phyloP scores from a whole-genome alignment of 2,888 invertebrate genomes.

The Prosapia bicincta region DNA sequence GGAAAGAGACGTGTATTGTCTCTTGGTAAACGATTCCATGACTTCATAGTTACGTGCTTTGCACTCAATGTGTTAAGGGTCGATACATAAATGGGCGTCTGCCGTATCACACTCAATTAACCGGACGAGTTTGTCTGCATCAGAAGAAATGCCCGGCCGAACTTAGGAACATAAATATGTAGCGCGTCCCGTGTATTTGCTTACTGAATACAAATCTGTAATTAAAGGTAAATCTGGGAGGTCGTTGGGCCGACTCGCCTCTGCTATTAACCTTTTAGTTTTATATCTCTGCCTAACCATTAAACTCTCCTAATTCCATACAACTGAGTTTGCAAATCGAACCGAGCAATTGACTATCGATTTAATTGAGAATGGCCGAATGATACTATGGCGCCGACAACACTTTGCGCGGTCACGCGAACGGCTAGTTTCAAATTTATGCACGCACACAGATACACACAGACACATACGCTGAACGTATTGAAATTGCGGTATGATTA shows the following conservation, averaged over 20 bases:
- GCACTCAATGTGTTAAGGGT: too few species aligned
- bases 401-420: constrained; percentile 14
- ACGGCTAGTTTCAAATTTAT: background rate
- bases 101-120: background rate
- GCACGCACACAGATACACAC: background rate
- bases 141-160: background rate
- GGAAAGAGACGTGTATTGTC: too few species aligned
- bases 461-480: background rate
- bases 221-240: background rate
- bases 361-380: constrained; percentile 21
- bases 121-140: background rate
- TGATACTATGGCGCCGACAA: background rate
- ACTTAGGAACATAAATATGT: background rate
- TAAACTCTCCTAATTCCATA: background rate
- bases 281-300: background rate
- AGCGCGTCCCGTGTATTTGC: background rate
- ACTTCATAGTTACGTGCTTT: too few species aligned
- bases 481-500: background rate
- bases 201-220: background rate
- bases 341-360: constrained; percentile 26
- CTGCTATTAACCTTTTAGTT: background rate
- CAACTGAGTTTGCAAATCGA: background rate
- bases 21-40: too few species aligned
- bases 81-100: too few species aligned
- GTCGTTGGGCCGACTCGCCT: background rate